A percentile compares a stretch with the other conserved stretches of the same genome.
Conservation (phyloP, 2,797 vertebrate species). For the Catamblyrhynchus diadema region DNA sequence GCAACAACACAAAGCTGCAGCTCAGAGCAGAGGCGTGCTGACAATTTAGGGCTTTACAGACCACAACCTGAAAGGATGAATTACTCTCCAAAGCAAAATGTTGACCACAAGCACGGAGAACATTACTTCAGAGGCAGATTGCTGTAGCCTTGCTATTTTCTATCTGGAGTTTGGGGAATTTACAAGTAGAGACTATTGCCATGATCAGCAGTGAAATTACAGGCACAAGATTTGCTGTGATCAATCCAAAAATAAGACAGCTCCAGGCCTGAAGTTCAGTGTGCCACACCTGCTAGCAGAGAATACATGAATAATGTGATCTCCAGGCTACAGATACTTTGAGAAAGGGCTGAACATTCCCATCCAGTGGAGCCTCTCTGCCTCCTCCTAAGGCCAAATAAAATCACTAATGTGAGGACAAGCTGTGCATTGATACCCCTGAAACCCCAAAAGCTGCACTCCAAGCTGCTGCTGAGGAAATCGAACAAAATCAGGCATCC, state of each 20-base stretch:
- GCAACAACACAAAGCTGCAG: not conserved
- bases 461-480: not conserved
- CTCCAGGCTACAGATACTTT: not conserved
- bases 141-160: not conserved
- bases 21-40: not conserved
- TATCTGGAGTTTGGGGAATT: not conserved
- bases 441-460: not conserved
- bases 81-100: not conserved
- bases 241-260: not conserved
- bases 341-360: not conserved
- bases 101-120: not conserved
- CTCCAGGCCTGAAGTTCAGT: not conserved
- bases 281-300: not conserved
- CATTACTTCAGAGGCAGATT: not conserved
- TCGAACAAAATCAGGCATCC: not conserved
- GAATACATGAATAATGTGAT: not conserved
- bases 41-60: not conserved
- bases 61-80: not conserved
- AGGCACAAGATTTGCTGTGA: not conserved
- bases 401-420: not conserved
- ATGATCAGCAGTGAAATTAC: not conserved
- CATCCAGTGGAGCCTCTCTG: not conserved
- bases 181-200: not conserved
- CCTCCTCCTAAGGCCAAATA: not conserved
- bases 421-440: not conserved